phyloP scores from a whole-genome alignment of 2,888 invertebrate genomes.

The Neelides folsomi region DNA sequence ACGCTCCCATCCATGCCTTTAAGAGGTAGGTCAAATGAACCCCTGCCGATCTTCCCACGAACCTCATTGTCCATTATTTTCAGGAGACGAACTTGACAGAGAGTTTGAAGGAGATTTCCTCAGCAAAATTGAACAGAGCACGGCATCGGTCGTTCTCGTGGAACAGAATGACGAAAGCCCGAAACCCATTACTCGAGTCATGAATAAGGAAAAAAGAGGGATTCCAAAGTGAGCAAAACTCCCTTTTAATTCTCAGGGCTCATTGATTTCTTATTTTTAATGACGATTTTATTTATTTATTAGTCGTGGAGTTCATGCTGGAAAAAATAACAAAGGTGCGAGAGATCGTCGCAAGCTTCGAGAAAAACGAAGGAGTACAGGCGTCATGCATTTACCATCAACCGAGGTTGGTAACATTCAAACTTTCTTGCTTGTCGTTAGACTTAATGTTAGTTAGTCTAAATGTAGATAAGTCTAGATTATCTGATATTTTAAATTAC shows the following conservation, averaged over 20 bases:
- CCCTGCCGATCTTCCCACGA: not conserved
- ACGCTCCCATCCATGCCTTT: constrained; percentile 34
- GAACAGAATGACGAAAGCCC: constrained; percentile 39
- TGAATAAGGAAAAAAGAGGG: constrained; percentile 38
- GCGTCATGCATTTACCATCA: constrained; percentile 47
- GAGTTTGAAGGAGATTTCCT: constrained; percentile 21
- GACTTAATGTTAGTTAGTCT: too few species aligned
- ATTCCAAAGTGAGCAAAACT: constrained; percentile 21
- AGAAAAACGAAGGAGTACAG: constrained; percentile 47
- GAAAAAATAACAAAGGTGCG: constrained; percentile 45
- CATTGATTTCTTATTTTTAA: not conserved
- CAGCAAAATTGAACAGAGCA: constrained; percentile 29
- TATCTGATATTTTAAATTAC: constrained; percentile 2
- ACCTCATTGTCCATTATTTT: too few species aligned
- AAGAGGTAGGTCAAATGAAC: constrained; percentile 23
- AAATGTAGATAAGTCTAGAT: constrained; percentile 4
- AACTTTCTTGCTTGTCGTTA: constrained; percentile 1
- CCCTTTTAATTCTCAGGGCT: not conserved
- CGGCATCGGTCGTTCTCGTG: constrained; percentile 33
- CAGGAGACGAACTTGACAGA: constrained; percentile 24
- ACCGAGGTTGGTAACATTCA: constrained; percentile 42
- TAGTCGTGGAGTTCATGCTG: constrained; percentile 40
- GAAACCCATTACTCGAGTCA: constrained; percentile 39
- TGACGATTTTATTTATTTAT: not conserved
- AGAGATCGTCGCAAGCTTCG: constrained; percentile 47